These are phyloP conservation scores for Patagioenas fasciata DNA, from an alignment of 2,113 vertebrate genomes.

Conservation along the genomic window DNA sequence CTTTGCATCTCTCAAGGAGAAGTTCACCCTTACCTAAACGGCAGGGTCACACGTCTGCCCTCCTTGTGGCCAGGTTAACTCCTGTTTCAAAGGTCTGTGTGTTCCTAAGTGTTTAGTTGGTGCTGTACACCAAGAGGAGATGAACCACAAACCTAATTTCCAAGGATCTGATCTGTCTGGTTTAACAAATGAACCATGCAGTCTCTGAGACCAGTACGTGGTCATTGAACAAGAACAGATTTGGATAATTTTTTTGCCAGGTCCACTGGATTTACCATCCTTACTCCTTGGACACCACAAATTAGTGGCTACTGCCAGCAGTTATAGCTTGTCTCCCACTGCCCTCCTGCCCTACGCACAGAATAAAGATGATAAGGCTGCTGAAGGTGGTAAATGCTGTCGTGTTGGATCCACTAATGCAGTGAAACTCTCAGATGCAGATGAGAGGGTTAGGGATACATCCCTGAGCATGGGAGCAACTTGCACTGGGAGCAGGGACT, in stretches of 20 bases:
- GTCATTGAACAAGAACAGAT: not conserved
- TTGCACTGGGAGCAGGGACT: not conserved
- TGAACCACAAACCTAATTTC: not conserved
- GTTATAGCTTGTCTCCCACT: rapidly evolving
- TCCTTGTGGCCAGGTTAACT: no score
- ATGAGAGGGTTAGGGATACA: not conserved
- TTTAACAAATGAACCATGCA: not conserved
- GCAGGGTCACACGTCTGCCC: not conserved
- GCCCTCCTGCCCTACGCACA: not conserved
- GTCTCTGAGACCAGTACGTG: not conserved
- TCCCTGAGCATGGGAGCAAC: not conserved
- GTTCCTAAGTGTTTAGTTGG: not conserved
- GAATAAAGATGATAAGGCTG: not conserved
- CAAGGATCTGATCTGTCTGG: not conserved
- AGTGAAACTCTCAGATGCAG: not conserved
- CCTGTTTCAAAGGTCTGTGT: not conserved
- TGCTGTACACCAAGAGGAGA: not conserved
- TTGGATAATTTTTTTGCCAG: not conserved
- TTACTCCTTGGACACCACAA: not conserved
- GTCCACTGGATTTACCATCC: not conserved
- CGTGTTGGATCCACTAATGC: not conserved
- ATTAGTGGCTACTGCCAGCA: not conserved
- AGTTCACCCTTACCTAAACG: not conserved
- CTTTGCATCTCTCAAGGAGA: not conserved
- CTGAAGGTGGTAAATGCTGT: not conserved